Percentiles rank a stretch among this genome's conserved stretches.
Evolutionary conservation across 1,140 invertebrate genomes (phyloP).

Genomic region (Leguminivora glycinivorella): DNA sequence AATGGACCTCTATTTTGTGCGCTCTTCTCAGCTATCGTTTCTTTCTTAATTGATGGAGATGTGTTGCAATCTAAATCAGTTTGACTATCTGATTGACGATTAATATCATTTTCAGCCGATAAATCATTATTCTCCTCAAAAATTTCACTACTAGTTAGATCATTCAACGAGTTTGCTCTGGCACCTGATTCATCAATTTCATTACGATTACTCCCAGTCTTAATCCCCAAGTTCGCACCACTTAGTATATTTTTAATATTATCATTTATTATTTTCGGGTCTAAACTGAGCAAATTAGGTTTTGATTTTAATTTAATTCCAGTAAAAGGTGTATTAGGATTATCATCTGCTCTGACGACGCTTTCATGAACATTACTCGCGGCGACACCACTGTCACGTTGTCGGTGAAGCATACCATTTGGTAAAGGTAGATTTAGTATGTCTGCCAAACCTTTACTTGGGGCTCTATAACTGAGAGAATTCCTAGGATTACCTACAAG

Average conservation of each 20-base stretch:
- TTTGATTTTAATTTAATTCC: background rate
- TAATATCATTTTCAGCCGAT: background rate
- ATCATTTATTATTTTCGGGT: background rate
- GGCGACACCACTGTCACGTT: constrained; percentile 40
- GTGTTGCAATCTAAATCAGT: background rate
- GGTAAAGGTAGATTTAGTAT: constrained; percentile 15
- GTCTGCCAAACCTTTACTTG: constrained; percentile 4
- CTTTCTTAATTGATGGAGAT: background rate
- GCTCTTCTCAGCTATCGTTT: background rate
- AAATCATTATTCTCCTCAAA: background rate
- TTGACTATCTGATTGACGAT: background rate
- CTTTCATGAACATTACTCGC: constrained; percentile 53
- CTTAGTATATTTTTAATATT: constrained; percentile 8
- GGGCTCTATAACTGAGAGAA: constrained; percentile 20
- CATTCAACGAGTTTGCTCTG: background rate
- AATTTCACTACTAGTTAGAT: background rate
- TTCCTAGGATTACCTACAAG: constrained; percentile 37
- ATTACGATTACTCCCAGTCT: background rate
- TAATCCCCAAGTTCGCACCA: background rate
- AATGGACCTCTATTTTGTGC: constrained; percentile 8
- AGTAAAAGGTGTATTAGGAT: background rate
- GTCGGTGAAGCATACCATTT: constrained; percentile 9
- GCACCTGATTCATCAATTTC: background rate
- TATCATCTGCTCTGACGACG: constrained; percentile 18
- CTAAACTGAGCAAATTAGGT: constrained; percentile 1